Percentiles rank a stretch among this genome's conserved stretches.
phyloP scores from a whole-genome alignment of 2,797 vertebrate genomes.

The Takifugu ocellatus region DNA sequence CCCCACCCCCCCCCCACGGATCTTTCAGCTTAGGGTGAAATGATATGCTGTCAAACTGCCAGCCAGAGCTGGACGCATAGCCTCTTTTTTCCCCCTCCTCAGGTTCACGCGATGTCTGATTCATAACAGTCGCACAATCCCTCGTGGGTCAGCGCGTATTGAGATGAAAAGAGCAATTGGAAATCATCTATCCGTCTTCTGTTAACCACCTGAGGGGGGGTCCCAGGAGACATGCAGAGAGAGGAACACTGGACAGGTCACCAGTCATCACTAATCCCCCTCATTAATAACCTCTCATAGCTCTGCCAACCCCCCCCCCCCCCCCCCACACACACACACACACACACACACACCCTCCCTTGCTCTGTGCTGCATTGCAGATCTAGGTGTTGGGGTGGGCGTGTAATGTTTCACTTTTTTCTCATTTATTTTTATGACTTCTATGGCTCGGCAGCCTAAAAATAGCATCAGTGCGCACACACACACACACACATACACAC shows the following conservation, averaged over 20 bases:
- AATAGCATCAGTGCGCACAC: conserved; percentile 58
- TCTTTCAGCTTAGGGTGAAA: conserved; percentile 35
- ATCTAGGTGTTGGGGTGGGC: conserved; percentile 62
- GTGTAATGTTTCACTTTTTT: conserved; percentile 65
- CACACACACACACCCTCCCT: conserved; percentile 11
- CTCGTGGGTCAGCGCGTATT: conserved; percentile 14
- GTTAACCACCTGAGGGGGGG: no score
- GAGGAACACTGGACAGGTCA: conserved; percentile 1
- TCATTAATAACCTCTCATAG: conserved; percentile 15
- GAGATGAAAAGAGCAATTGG: background rate
- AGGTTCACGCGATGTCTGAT: conserved; percentile 20
- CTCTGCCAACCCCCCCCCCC: background rate
- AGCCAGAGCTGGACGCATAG: conserved; percentile 28
- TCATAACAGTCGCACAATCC: conserved; percentile 12
- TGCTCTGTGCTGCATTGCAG: conserved; percentile 74
- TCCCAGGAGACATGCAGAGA: no score
- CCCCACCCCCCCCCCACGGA: conserved; percentile 35
- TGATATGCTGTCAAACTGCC: conserved; percentile 39
- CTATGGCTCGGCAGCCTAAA: conserved; percentile 53
- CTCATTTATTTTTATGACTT: conserved; percentile 22
- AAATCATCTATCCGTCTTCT: no score
- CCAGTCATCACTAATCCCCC: conserved; percentile 8
- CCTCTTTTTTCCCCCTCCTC: conserved; percentile 5
- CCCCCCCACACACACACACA: conserved; percentile 9
- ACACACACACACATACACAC: conserved; percentile 30